A percentile compares a stretch with the other conserved stretches of the same genome.
phyloP scores from a whole-genome alignment of 2,888 invertebrate genomes.

The Netelia melanura region DNA sequence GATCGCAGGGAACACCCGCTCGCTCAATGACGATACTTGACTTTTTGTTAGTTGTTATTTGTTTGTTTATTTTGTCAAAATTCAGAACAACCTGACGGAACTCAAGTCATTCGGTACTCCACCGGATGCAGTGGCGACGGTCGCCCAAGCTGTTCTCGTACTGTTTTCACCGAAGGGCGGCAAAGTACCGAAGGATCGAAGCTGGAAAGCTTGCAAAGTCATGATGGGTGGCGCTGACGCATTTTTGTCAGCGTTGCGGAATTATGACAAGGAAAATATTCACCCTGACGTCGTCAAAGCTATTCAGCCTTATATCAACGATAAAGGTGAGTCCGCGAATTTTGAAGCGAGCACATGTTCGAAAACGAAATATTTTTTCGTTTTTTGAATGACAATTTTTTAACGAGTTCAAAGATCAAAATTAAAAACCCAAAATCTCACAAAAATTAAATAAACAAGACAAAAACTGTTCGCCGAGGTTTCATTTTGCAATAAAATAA shows the following conservation, averaged over 20 bases:
- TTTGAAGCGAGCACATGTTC: too few relatives aligned
- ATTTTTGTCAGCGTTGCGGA: constrained; percentile 92
- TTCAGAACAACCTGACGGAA: constrained; percentile 94
- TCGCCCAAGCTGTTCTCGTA: constrained; percentile 94
- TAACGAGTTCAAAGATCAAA: neutral
- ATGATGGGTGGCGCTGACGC: constrained; percentile 97
- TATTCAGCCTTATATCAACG: constrained; percentile 85
- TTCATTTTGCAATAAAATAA: too few relatives aligned
- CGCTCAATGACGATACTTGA: constrained; percentile 24
- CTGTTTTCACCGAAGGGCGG: constrained; percentile 91
- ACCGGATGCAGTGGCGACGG: constrained; percentile 94
- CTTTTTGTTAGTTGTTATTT: constrained; percentile 16
- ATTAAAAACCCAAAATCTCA: too few relatives aligned
- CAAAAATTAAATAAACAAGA: too few relatives aligned
- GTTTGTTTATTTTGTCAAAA: constrained; percentile 21
- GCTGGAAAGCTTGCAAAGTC: constrained; percentile 96
- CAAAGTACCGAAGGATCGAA: constrained; percentile 95
- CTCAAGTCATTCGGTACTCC: constrained; percentile 97
- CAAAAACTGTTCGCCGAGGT: too few relatives aligned
- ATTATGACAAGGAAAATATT: constrained; percentile 97
- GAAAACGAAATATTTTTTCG: neutral
- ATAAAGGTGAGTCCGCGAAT: constrained; percentile 80
- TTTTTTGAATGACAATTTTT: neutral
- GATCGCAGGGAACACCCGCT: constrained; percentile 28
- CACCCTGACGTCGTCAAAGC: constrained; percentile 95